These are phyloP conservation scores for Sphyrna mokarran DNA, from an alignment of 2,113 vertebrate species.

Conservation along the genomic window DNA sequence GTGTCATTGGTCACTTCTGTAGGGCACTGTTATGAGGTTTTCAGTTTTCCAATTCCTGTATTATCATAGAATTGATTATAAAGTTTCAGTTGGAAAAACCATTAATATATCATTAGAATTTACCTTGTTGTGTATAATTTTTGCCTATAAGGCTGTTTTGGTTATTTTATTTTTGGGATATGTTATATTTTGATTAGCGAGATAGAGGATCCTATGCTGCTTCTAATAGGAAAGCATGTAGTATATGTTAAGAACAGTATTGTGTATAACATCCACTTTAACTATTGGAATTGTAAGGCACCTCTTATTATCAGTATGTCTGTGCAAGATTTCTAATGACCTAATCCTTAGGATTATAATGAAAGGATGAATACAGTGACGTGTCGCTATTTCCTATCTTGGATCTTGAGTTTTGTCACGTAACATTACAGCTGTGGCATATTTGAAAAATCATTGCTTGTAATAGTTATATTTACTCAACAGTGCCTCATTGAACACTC, in stretches of 20 bases:
- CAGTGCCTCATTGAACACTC: background rate
- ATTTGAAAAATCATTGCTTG: slow-evolving; percentile 2
- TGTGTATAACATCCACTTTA: background rate
- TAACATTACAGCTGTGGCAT: background rate
- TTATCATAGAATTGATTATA: background rate
- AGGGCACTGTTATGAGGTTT: background rate
- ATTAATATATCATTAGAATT: background rate
- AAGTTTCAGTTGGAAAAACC: background rate
- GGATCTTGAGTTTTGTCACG: background rate
- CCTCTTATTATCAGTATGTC: background rate
- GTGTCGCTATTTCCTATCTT: background rate
- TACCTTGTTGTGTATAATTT: background rate
- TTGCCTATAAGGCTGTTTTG: background rate
- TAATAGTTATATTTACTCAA: background rate
- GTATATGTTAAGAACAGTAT: background rate
- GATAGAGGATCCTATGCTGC: background rate
- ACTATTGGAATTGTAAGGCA: background rate
- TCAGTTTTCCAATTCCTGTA: background rate
- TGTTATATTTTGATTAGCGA: background rate
- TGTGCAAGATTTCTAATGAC: background rate
- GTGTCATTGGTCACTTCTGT: background rate
- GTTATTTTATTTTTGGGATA: background rate
- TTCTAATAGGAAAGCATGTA: background rate
- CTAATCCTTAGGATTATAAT: background rate
- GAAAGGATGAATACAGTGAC: background rate